These are phyloP conservation scores for Linyphia triangularis DNA, from an alignment of 2,888 invertebrate genomes.

Conservation along the genomic window DNA sequence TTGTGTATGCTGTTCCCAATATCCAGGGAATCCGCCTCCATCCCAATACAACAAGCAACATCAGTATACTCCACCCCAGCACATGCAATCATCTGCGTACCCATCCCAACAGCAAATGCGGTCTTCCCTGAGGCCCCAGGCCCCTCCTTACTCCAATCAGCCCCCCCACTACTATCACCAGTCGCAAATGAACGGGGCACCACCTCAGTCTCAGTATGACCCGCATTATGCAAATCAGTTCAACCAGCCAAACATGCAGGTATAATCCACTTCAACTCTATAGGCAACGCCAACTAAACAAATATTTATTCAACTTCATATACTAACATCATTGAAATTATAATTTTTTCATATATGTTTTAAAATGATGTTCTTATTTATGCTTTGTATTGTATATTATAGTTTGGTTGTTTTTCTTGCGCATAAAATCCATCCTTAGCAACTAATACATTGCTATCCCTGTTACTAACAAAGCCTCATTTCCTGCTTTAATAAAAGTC, in stretches of 20 bases:
- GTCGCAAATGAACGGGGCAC: constrained; percentile 76
- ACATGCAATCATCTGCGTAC: constrained; percentile 69
- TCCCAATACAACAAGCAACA: constrained; percentile 77
- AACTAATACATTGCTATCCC: neutral
- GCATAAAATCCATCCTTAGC: neutral
- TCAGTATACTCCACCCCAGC: constrained; percentile 74
- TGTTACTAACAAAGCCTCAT: constrained; percentile 5
- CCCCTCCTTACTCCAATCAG: constrained; percentile 75
- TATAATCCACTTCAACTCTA: neutral
- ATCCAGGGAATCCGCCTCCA: constrained; percentile 76
- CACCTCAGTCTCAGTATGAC: constrained; percentile 72
- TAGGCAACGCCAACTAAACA: neutral
- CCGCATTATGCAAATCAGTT: constrained; percentile 75
- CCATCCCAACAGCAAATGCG: constrained; percentile 77
- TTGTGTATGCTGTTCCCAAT: constrained; percentile 69
- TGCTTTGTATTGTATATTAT: neutral
- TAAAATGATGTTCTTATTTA: neutral
- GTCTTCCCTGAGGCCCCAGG: constrained; percentile 76
- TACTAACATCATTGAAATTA: neutral
- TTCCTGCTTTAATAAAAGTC: neutral
- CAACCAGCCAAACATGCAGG: constrained; percentile 76
- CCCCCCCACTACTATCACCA: constrained; percentile 76
- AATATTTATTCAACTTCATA: neutral
- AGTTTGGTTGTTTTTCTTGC: too few species aligned
- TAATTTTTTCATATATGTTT: neutral